Percentiles rank a stretch among this genome's conserved stretches.
Evolutionary conservation across 2,113 vertebrate species (phyloP).

Genomic region (Micromys minutus): DNA sequence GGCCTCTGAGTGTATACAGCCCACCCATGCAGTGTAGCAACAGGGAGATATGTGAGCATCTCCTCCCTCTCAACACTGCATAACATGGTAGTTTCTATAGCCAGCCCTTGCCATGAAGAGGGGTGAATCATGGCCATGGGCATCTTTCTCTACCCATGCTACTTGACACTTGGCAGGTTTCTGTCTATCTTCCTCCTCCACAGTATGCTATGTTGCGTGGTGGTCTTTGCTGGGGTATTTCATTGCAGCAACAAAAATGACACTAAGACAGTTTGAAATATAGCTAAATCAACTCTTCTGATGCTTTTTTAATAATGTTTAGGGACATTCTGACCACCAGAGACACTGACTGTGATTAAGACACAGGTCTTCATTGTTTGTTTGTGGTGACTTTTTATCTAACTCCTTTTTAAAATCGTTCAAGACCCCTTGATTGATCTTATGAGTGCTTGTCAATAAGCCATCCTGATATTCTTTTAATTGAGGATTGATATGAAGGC

Average conservation of each 20-base stretch:
- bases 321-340: not conserved
- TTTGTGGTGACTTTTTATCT: not conserved
- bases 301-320: not conserved
- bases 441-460: not conserved
- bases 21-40: no score
- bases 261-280: not conserved
- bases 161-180: not conserved
- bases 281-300: not conserved
- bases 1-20: no score
- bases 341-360: not conserved
- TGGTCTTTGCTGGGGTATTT: not conserved
- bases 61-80: no score
- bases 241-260: not conserved
- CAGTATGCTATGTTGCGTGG: fast-evolving
- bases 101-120: no score
- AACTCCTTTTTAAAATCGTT: not conserved
- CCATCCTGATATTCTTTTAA: not conserved
- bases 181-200: not conserved
- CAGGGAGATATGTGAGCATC: no score
- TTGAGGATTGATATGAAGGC: not conserved
- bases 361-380: not conserved
- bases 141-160: not conserved
- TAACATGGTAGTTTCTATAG: no score
- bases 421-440: not conserved
- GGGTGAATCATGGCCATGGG: no score